A percentile compares a stretch with the other conserved stretches of the same genome.
These are phyloP conservation scores for Melanotaenia pygmaea DNA, from an alignment of 2,797 vertebrate species.

Conservation along the genomic window DNA sequence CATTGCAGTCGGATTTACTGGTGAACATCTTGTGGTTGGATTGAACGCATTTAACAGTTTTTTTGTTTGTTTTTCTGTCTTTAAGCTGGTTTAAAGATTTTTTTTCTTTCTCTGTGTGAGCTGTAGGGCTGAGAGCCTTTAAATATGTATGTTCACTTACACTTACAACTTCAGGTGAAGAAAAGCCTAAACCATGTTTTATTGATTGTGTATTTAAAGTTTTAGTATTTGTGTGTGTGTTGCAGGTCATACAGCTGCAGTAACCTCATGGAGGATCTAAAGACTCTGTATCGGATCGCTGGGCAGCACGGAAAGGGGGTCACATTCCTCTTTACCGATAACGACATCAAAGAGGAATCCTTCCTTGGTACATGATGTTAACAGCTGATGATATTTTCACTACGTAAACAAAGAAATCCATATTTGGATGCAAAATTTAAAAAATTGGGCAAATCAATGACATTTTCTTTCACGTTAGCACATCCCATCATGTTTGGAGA, in stretches of 20 bases:
- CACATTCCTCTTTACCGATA: slow-evolving; percentile 89
- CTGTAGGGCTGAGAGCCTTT: too few relatives aligned
- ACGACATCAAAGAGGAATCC: slow-evolving; percentile 88
- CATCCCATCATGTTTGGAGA: too few relatives aligned
- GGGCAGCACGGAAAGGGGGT: slow-evolving; percentile 85
- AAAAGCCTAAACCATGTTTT: background rate
- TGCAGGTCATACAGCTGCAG: slow-evolving; percentile 84
- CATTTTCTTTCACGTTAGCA: too few relatives aligned
- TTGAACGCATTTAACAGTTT: too few relatives aligned
- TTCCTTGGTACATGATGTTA: slow-evolving; percentile 75
- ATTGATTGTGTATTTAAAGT: background rate
- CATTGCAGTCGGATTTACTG: too few relatives aligned
- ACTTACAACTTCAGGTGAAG: background rate
- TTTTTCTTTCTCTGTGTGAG: too few relatives aligned
- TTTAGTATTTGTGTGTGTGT: background rate
- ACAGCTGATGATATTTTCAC: background rate
- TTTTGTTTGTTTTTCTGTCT: too few relatives aligned
- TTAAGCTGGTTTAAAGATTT: too few relatives aligned
- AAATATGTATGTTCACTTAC: too few relatives aligned
- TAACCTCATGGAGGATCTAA: slow-evolving; percentile 89
- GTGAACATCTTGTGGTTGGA: too few relatives aligned
- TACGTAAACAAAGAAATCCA: background rate
- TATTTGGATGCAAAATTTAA: background rate
- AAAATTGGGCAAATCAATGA: too few relatives aligned
- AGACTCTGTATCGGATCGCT: slow-evolving; percentile 83